These are phyloP conservation scores for Acanthopagrus latus DNA, from an alignment of 2,797 vertebrate genomes.

Conservation along the genomic window DNA sequence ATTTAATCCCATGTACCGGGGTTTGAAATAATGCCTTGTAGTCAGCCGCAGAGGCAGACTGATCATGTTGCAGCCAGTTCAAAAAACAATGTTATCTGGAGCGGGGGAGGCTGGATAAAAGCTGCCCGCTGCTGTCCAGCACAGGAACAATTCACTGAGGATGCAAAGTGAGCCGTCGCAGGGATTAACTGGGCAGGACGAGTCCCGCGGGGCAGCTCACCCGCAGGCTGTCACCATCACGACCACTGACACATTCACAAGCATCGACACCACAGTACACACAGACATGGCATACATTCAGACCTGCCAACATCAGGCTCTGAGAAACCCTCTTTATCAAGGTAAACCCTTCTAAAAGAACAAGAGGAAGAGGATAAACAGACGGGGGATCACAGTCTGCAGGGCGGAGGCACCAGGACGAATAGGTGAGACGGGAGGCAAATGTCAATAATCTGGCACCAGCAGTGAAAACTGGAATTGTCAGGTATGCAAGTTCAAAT, in stretches of 20 bases:
- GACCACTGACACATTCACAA: constrained; percentile 1
- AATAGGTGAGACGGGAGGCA: too few relatives aligned
- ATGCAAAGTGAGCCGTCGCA: constrained; percentile 39
- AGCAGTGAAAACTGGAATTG: too few relatives aligned
- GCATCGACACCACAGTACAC: neutral
- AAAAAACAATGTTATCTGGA: constrained; percentile 66
- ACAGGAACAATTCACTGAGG: constrained; percentile 49
- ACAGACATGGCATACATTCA: neutral
- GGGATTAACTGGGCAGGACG: constrained; percentile 50
- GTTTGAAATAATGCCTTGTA: constrained; percentile 71
- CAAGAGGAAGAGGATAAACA: too few relatives aligned
- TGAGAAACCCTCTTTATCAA: too few relatives aligned
- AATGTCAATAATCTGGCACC: too few relatives aligned
- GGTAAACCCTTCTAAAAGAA: too few relatives aligned
- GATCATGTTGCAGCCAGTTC: constrained; percentile 66
- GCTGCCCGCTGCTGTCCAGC: constrained; percentile 40
- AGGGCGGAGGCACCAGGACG: too few relatives aligned
- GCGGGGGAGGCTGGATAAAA: constrained; percentile 34
- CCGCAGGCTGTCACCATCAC: constrained; percentile 15
- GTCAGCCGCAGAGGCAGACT: constrained; percentile 49
- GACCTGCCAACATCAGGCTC: too few relatives aligned
- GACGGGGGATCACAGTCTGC: too few relatives aligned
- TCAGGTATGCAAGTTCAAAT: too few relatives aligned
- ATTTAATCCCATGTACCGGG: constrained; percentile 70
- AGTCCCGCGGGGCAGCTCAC: constrained; percentile 16